Evolutionary conservation across 2,113 vertebrate species (phyloP), one percentile per base, ranked within the genome.

Genomic region (Pardalotus punctatus): DNA sequence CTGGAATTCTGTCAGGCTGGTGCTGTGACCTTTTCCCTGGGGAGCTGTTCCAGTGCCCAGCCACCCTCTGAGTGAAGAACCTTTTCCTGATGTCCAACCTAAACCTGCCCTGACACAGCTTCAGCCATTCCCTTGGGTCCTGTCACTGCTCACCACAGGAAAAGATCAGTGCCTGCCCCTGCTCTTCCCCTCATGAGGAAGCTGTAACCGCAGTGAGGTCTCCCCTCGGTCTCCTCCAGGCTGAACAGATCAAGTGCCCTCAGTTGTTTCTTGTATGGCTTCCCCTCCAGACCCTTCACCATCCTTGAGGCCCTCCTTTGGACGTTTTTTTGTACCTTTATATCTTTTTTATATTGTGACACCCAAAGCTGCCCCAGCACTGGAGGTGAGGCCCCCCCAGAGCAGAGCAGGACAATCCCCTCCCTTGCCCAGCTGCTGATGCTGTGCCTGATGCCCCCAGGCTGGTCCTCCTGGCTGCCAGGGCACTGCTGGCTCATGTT

Each of bases 371-470:
- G 23, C 24, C 16, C n/a, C 33, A 61, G 28, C 4, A 45, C 28
- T 28, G 0, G 0, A 16, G 38, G 18, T 51, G 45, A 18, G 38
- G 33, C 18, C 0, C 0, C 12, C 22, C 45, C 83, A 36, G 33
- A 28, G 36, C 56, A 53, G 66, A 61, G 64, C 1, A 1, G 38
- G n/a, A 38, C 54, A n/a, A 15, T 33, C 12, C 12, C 16, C 28
- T 69, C 54, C 38, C n/a, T 53, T 11, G 8, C 15, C 22, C 0
- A 0, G 22, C 38, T 45, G 71, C 7, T 0, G 0, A 23, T 69
- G 54, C 38, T 61, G 19, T 6, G 28, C 38, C 64, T 47, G 82
- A 20, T 78, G 28, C 1, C 14, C 33, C 35, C 23, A 6, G 13
- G 35, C 0, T 61, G 35, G 2, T 17, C 12, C 27, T 72, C 3